Evolutionary conservation across 2,888 invertebrate species (phyloP).

Genomic region (Malthinus seriepunctatus): DNA sequence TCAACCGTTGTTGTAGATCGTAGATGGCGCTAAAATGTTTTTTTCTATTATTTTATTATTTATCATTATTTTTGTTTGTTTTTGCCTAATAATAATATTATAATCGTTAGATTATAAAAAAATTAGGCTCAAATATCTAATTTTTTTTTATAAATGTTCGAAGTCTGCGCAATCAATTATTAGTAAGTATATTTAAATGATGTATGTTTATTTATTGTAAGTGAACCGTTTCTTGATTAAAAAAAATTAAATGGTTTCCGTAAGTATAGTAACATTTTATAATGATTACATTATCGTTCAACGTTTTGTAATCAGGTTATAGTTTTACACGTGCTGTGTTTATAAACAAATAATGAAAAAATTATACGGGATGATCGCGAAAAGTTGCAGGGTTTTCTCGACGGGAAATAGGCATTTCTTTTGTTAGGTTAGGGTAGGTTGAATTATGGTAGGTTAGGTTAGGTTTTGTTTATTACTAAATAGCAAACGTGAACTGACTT

Average conservation of each 20-base stretch:
- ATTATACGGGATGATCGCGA: too few species aligned
- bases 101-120: background rate
- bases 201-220: conserved; percentile 18
- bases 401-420: too few species aligned
- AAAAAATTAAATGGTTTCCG: conserved; percentile 17
- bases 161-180: conserved; percentile 7
- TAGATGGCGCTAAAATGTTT: too few species aligned
- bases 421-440: too few species aligned
- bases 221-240: conserved; percentile 20
- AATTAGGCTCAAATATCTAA: conserved; percentile 2
- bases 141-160: conserved; percentile 2
- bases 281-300: conserved; percentile 12
- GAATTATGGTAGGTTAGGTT: too few species aligned
- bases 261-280: conserved; percentile 18
- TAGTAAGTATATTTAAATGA: conserved; percentile 1
- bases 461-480: too few species aligned
- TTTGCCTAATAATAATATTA: too few species aligned
- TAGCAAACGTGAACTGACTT: too few species aligned
- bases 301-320: conserved; percentile 18
- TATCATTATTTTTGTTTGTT: too few species aligned
- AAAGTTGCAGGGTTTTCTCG: too few species aligned
- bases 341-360: background rate
- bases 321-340: conserved; percentile 21
- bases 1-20: too few species aligned
- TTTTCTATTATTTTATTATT: too few species aligned